Evolutionary conservation across 2,888 invertebrate genomes (phyloP).

Genomic region (Achlya flavicornis): DNA sequence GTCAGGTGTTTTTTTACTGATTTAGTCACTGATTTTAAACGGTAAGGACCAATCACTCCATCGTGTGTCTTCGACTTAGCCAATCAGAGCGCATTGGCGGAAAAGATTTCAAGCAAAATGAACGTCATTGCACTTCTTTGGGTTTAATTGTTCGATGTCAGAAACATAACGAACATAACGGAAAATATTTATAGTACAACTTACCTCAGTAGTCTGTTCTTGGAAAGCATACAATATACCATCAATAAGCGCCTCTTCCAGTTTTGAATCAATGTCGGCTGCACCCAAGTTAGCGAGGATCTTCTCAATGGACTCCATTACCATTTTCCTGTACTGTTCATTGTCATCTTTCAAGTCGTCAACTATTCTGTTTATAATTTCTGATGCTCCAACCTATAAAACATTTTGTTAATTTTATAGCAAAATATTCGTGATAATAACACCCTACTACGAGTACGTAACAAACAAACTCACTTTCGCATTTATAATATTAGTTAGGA

Average conservation of each 20-base stretch:
- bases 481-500: too few relatives aligned
- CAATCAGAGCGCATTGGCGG: too few relatives aligned
- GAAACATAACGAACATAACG: too few relatives aligned
- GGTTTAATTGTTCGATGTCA: too few relatives aligned
- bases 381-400: conserved; percentile 95
- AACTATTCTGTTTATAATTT: conserved; percentile 99
- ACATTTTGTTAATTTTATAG: not conserved
- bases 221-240: conserved; percentile 99
- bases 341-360: conserved; percentile 99
- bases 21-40: too few relatives aligned
- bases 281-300: conserved; percentile 99
- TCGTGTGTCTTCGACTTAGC: too few relatives aligned
- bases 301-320: conserved; percentile 99
- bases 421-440: too few relatives aligned
- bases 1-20: too few relatives aligned
- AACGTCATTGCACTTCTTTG: too few relatives aligned
- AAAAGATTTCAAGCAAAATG: too few relatives aligned
- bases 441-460: not conserved
- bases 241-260: conserved; percentile 99
- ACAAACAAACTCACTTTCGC: too few relatives aligned
- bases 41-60: too few relatives aligned
- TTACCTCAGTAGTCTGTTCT: conserved; percentile 98
- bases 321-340: conserved; percentile 99
- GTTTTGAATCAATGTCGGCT: conserved; percentile 97
- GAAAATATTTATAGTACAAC: conserved; percentile 12